Conservation (phyloP, 2,797 vertebrate genomes). For the Capromys pilorides region DNA sequence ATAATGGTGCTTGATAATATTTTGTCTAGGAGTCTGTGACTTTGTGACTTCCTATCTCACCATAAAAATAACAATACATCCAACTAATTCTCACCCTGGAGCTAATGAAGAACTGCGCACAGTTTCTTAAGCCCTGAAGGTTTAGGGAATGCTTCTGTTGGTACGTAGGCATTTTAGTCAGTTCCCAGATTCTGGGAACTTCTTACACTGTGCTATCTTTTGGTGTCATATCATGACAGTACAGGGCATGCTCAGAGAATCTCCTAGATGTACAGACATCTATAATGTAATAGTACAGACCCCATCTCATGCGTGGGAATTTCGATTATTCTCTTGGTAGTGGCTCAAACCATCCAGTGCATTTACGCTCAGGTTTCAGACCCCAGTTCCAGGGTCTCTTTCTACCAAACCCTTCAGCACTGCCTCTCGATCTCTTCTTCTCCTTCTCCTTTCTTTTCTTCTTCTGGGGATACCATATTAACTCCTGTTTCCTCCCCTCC, state of each 20-base stretch:
- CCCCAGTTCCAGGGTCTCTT: not conserved
- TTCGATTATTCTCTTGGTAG: not conserved
- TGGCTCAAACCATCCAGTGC: not conserved
- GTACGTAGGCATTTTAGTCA: not conserved
- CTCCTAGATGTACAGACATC: not conserved
- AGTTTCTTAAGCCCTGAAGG: not conserved
- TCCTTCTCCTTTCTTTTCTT: not conserved
- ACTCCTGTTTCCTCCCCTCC: not conserved
- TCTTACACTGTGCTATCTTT: not conserved
- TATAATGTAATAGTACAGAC: not conserved
- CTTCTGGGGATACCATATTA: accelerated
- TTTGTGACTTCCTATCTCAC: slow-evolving; percentile 17
- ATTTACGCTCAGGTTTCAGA: not conserved
- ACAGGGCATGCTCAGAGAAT: not conserved
- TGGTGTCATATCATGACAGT: not conserved
- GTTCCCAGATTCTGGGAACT: not conserved
- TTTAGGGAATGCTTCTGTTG: not conserved
- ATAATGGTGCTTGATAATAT: slow-evolving; percentile 25
- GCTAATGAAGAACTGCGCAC: not conserved
- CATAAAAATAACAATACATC: not conserved
- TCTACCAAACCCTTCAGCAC: not conserved
- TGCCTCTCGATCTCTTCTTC: not conserved
- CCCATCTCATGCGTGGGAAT: not conserved
- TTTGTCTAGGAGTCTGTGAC: slow-evolving; percentile 20
- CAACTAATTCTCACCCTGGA: slow-evolving; percentile 1